A percentile compares a stretch with the other conserved stretches of the same genome.
These are phyloP conservation scores for Pteropus alecto DNA, from an alignment of 2,113 vertebrate genomes.

Conservation along the genomic window DNA sequence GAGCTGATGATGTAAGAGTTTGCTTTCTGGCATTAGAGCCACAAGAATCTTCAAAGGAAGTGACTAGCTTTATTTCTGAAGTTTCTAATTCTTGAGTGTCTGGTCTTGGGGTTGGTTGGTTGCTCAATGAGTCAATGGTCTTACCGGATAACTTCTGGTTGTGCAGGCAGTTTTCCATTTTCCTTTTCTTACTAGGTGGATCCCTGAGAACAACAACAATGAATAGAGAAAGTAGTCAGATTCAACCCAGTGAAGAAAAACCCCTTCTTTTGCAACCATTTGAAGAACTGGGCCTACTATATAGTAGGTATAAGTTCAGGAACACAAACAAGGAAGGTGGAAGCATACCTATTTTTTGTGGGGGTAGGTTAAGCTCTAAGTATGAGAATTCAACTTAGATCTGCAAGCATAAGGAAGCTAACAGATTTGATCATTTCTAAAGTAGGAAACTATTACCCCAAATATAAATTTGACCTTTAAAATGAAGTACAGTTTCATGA, in stretches of 20 bases:
- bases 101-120: constrained; percentile 44
- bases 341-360: neutral
- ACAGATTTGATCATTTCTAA: neutral
- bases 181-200: constrained; percentile 96
- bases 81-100: constrained; percentile 79
- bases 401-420: neutral
- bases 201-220: constrained; percentile 85
- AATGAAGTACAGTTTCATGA: neutral
- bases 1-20: constrained; percentile 71
- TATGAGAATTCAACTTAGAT: neutral
- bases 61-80: constrained; percentile 79
- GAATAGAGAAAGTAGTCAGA: neutral
- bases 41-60: constrained; percentile 81
- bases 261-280: neutral
- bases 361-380: neutral
- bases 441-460: neutral
- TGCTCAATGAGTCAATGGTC: constrained; percentile 78
- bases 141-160: constrained; percentile 80
- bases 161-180: constrained; percentile 88
- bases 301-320: neutral
- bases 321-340: neutral
- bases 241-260: neutral
- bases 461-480: constrained; percentile 43
- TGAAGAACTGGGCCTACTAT: neutral
- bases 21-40: constrained; percentile 78